Base-by-base conservation (phyloP, 2,888 invertebrate species). In the Ferdinandea cuprea region DNA sequence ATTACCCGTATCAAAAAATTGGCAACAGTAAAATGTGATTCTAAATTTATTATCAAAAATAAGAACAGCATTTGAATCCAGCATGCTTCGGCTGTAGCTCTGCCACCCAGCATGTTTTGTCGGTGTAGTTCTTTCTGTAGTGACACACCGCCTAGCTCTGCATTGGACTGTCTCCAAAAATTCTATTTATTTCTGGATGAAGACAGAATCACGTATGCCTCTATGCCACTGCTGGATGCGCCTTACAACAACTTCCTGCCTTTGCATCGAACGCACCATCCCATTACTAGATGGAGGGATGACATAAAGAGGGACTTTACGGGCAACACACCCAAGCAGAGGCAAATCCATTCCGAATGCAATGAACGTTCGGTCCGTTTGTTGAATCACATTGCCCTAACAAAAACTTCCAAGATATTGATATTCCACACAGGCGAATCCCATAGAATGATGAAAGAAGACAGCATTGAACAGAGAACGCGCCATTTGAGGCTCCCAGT, bases 131-230 rank as follows among this genome's bases (percentile, higher is more conserved):
- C n/a, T n/a, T n/a, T n/a, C n/a, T n/a, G n/a, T 25, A 13, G 13
- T 7, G 13, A 13, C 42, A 42, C 59, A n/a, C 30, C 50, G 35
- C 44, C 44, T 42, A 71, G 71, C 69, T 40, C 44, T 17, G 37
- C 66, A 58, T 81, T 81, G 77, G 81, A 76, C 48, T 77, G 71
- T 66, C 59, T 77, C 83, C 78, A 83, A 83, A 72, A 66, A 50
- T 54, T 59, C 71, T 61, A 72, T 77, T 72, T 77, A 83, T 83
- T 83, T 68, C 77, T 61, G 66, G 66, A 77, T 48, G 61, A 61
- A 30, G 25, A 0, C 11, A 50, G 46, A 50, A 44, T 21, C 28
- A 69, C 30, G 25, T 30, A 52, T 35, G 21, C 44, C 32, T 17
- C 8, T 17, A 30, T 40, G 19, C 15, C n/a, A n/a, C n/a, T n/a